phyloP scores from a whole-genome alignment of 2,888 invertebrate genomes.

The Eurois occulta region DNA sequence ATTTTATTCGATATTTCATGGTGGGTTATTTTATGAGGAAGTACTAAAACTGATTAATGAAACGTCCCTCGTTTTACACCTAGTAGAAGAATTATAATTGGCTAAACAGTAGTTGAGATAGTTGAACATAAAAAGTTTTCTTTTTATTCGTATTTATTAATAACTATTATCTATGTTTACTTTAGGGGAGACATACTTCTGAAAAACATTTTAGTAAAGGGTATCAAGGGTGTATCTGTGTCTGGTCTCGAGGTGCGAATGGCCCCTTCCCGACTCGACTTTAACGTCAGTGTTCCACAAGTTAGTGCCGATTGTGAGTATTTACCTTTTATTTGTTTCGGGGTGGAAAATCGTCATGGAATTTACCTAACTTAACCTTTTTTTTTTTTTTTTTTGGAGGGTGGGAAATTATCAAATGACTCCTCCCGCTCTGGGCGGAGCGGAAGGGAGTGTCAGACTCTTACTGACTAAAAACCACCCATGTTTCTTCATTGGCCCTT shows the following conservation, averaged over 20 bases:
- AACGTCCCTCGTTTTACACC: background rate
- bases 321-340: no score
- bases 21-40: background rate
- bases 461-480: no score
- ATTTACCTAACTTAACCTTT: no score
- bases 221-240: slow-evolving; percentile 23
- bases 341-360: no score
- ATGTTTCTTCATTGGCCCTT: no score
- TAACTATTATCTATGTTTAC: background rate
- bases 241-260: slow-evolving; percentile 39
- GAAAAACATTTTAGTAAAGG: slow-evolving; percentile 23
- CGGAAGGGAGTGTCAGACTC: no score
- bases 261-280: slow-evolving; percentile 37
- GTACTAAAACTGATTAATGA: background rate
- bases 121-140: background rate
- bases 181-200: slow-evolving; percentile 38
- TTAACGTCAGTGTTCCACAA: slow-evolving; percentile 36
- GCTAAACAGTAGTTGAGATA: background rate
- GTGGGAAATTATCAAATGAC: no score
- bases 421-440: no score
- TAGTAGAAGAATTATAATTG: background rate
- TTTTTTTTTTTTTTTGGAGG: no score
- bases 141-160: background rate
- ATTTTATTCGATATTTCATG: background rate
- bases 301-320: slow-evolving; percentile 29